phyloP scores from a whole-genome alignment of 2,797 vertebrate genomes.

The Peromyscus melanophrys region DNA sequence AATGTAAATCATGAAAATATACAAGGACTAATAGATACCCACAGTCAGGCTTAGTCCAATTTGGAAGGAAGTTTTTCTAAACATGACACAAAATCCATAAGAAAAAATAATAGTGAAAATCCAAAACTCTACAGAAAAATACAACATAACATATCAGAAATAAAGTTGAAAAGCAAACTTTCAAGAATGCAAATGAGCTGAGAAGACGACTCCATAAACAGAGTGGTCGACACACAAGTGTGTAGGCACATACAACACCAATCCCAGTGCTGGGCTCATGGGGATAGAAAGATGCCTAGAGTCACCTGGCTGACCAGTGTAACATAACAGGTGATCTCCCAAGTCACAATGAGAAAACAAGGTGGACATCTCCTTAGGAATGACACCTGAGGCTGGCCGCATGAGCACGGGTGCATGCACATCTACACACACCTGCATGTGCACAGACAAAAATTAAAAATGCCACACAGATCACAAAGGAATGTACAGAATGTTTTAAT shows the following conservation, averaged over 20 bases:
- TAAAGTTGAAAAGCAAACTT: not conserved
- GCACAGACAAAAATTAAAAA: not conserved
- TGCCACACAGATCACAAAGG: not conserved
- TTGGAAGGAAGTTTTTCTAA: constrained; percentile 45
- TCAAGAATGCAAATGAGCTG: not conserved
- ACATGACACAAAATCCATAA: not conserved
- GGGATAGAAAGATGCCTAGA: not conserved
- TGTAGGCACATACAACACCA: not conserved
- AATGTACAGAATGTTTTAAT: not conserved
- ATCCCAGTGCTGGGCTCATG: not conserved
- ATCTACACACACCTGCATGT: not conserved
- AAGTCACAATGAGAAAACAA: not conserved
- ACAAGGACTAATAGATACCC: not conserved
- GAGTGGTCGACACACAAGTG: not conserved
- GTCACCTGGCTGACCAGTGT: not conserved
- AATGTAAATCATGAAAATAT: constrained; percentile 53
- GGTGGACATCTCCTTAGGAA: not conserved
- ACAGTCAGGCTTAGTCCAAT: not conserved
- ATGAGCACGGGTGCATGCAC: not conserved
- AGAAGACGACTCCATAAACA: not conserved
- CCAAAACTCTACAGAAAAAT: not conserved
- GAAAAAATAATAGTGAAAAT: constrained; percentile 31
- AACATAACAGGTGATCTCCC: not conserved
- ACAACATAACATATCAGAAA: not conserved
- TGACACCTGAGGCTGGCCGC: not conserved